Evolutionary conservation across 2,888 invertebrate species (phyloP).

Genomic region (Ochropleura leucogaster): DNA sequence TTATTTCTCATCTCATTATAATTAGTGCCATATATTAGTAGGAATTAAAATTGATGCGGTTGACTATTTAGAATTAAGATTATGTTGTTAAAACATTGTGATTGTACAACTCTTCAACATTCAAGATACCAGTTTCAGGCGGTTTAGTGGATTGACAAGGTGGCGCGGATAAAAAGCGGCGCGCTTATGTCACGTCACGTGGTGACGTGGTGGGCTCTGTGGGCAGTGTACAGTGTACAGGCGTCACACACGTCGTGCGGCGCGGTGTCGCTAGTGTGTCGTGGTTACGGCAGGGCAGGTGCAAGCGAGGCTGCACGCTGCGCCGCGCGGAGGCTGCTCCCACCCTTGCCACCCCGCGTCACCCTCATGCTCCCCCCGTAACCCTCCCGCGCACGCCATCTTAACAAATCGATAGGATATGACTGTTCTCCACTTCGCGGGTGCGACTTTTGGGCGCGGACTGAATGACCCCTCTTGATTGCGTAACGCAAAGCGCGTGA

Average conservation of each 20-base stretch:
- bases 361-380: slow-evolving; percentile 76
- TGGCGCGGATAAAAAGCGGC: slow-evolving; percentile 21
- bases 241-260: slow-evolving; percentile 65
- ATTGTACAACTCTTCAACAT: slow-evolving; percentile 24
- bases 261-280: slow-evolving; percentile 81
- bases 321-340: slow-evolving; percentile 86
- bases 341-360: slow-evolving; percentile 78
- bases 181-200: slow-evolving; percentile 41
- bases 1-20: neutral
- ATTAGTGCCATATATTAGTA: neutral
- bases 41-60: neutral
- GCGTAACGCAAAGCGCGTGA: slow-evolving; percentile 79
- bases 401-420: slow-evolving; percentile 92
- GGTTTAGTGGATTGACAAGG: slow-evolving; percentile 51
- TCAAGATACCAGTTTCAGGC: slow-evolving; percentile 48
- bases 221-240: slow-evolving; percentile 60
- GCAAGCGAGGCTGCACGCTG: slow-evolving; percentile 88
- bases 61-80: slow-evolving; percentile 19
- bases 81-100: neutral
- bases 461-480: slow-evolving; percentile 88
- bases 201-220: slow-evolving; percentile 42
- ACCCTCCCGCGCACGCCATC: slow-evolving; percentile 87
- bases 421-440: slow-evolving; percentile 90
- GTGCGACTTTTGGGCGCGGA: slow-evolving; percentile 89
- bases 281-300: slow-evolving; percentile 86